A percentile compares a stretch with the other conserved stretches of the same genome.
These are phyloP conservation scores for Dolichoris vasculosae DNA, from an alignment of 1,140 invertebrate genomes.

Conservation along the genomic window DNA sequence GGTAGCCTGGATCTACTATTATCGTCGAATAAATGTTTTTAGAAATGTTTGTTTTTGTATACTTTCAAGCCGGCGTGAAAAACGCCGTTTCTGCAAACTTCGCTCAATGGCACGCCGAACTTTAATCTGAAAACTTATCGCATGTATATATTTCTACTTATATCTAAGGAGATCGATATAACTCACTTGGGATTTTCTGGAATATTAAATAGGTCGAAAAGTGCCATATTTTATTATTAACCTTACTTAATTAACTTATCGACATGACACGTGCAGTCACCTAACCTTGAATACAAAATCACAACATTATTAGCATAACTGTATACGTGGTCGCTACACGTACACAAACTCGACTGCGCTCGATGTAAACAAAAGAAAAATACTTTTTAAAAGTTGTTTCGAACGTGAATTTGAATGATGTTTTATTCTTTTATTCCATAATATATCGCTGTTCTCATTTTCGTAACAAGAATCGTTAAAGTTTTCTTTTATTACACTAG, in stretches of 20 bases:
- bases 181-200: constrained; percentile 33
- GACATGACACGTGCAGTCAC: neutral
- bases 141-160: neutral
- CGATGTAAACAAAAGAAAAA: neutral
- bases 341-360: neutral
- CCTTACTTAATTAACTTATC: neutral
- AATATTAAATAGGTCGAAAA: constrained; percentile 4
- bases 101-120: constrained; percentile 41
- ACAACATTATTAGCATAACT: neutral
- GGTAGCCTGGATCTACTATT: neutral
- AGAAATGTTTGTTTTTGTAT: neutral
- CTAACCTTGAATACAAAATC: neutral
- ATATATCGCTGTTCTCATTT: neutral
- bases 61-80: constrained; percentile 38
- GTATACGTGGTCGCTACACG: neutral
- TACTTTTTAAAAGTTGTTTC: neutral
- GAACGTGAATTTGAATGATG: neutral
- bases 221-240: constrained; percentile 21
- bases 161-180: neutral
- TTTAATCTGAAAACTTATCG: constrained; percentile 10
- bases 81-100: constrained; percentile 2
- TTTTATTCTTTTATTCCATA: neutral
- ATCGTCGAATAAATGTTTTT: neutral
- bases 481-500: no score
- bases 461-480: no score